Base-by-base conservation (phyloP, 2,888 invertebrate species). In the Camptogramma bilineatum region DNA sequence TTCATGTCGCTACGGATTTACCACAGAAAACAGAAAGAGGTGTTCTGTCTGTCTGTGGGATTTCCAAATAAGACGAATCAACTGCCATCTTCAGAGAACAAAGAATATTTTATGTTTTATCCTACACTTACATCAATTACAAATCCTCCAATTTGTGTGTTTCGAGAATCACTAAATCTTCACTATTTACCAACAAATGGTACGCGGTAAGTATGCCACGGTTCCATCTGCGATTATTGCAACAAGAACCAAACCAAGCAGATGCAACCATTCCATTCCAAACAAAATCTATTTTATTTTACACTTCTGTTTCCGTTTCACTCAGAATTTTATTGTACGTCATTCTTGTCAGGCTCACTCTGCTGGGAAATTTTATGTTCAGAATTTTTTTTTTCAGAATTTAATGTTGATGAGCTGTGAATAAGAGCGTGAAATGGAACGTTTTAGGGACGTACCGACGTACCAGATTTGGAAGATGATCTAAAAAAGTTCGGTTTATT, bases 171-270 rank as follows among this genome's bases (percentile, higher is more conserved):
- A n/a, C 4, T 4, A 21, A 21, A 4, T 21, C 21, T 21, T 28
- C 28, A 69, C 51, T 73, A 77, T 73, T 73, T 74, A 73, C 73
- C 70, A 73, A 72, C 64, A 66, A 64, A 56, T 46, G n/a, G n/a
- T n/a, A 48, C 21, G 47, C 8, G 17, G 31, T 72, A 64, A 74
- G 69, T 81, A 68, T 76, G 83, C 78, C 78, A 84, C 72, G 72
- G 84, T 84, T 83, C 81, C 66, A 84, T 77, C 79, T 74, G 70
- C 64, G 65, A 74, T 78, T 73, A 74, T 74, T 62, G 69, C 71
- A 75, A 71, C 61, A 77, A 74, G 73, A 74, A 71, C 62, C 66
- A 28, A 34, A 10, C 64, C 66, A 44, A 53, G 17, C 61, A 69
- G 71, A 73, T 72, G 56, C 73, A 73, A 77, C 76, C 72, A 69